Evolutionary conservation across 2,888 invertebrate genomes (phyloP).

Genomic region (Meandrusa payeni): DNA sequence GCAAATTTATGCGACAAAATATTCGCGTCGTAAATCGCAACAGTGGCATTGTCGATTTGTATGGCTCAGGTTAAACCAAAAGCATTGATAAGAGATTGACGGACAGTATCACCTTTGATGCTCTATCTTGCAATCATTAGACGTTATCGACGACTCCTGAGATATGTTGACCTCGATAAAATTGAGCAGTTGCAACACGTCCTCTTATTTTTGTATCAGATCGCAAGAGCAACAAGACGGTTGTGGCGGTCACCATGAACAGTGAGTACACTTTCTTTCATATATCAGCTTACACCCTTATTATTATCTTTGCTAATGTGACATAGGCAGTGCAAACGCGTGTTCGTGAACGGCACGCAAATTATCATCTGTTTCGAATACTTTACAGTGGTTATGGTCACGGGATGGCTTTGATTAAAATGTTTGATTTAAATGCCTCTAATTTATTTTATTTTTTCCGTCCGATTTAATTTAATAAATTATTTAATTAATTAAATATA

Average conservation of each 20-base stretch:
- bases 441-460: no score
- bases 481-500: no score
- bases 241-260: constrained; percentile 61
- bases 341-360: no score
- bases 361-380: no score
- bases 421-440: no score
- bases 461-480: no score
- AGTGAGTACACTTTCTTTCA: no score
- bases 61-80: constrained; percentile 12
- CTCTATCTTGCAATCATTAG: constrained; percentile 41
- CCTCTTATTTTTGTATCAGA: constrained; percentile 54
- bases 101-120: constrained; percentile 54
- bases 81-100: constrained; percentile 49
- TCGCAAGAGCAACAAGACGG: constrained; percentile 46
- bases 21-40: constrained; percentile 1
- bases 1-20: not conserved
- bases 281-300: no score
- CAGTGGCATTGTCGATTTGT: not conserved
- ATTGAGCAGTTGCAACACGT: constrained; percentile 47
- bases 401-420: no score
- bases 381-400: no score
- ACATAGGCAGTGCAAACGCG: no score
- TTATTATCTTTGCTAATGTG: no score
- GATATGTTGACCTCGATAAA: constrained; percentile 65
- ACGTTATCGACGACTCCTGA: constrained; percentile 47